Percentiles rank a stretch among this genome's conserved stretches.
These are phyloP conservation scores for Buphagus erythrorhynchus DNA, from an alignment of 2,797 vertebrate species.

Conservation along the genomic window DNA sequence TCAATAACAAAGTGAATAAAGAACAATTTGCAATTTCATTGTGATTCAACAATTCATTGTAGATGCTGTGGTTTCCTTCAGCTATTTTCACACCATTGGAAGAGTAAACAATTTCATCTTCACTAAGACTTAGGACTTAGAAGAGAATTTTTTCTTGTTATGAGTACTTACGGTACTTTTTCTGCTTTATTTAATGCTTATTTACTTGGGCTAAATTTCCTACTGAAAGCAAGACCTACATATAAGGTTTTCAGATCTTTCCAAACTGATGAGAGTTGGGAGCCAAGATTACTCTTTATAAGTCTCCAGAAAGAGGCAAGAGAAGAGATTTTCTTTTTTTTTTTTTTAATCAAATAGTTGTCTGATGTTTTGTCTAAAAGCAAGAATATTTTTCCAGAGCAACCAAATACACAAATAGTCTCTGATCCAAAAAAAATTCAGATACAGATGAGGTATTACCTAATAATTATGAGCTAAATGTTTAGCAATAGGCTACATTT, in stretches of 20 bases:
- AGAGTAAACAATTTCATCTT: not conserved
- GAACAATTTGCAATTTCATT: not conserved
- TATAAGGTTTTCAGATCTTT: not conserved
- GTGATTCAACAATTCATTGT: not conserved
- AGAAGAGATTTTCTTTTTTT: not conserved
- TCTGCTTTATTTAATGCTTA: not conserved
- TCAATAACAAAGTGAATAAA: not conserved
- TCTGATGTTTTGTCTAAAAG: not conserved
- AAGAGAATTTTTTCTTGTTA: not conserved
- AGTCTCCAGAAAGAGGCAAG: not conserved
- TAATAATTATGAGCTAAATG: not conserved
- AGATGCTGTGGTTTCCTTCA: not conserved
- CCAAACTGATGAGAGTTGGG: not conserved
- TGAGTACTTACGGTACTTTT: accelerated
- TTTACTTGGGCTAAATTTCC: not conserved
- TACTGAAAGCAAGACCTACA: not conserved
- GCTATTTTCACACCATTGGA: not conserved
- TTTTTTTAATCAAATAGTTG: not conserved
- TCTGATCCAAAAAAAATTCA: not conserved
- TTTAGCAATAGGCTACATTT: not conserved
- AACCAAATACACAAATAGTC: not conserved
- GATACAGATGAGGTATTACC: not conserved
- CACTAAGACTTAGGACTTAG: not conserved
- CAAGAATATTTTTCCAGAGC: not conserved
- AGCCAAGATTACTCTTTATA: not conserved